Evolutionary conservation across 1,140 invertebrate genomes (phyloP), one percentile per base, ranked within the genome.

Genomic region (Zaprionus vittiger): DNA sequence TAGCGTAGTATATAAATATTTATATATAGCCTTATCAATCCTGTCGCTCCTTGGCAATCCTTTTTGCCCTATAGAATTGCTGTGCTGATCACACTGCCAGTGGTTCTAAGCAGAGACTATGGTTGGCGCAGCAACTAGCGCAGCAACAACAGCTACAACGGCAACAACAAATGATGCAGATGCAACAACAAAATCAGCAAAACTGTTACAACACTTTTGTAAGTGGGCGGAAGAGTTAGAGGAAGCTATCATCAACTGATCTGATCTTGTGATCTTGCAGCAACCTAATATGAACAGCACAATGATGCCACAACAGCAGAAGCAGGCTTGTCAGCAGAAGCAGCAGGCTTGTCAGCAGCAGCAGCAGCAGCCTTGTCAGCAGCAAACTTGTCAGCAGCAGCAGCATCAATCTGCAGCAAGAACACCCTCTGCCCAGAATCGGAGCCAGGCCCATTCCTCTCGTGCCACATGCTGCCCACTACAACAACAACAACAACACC

Each of bases 151-250:
- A 22, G 5, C 38, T 14, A 11, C 38, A 54, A 20, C 38, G 22
- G n/a, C 61, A 64, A 15, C 69, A 66, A 4, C 38, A 61, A 12
- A 62, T 28, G 6, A 22, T 41, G 5, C 62, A 68, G 3, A 9
- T 4, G 3, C 62, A 49, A 11, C 24, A n/a, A 22, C 24, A n/a
- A 22, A n/a, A 14, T 1, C 57, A n/a, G n/a, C 17, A 5, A 12
- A 52, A 5, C 22, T 52, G 47, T 14, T 52, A 52, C 11, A 24
- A 12, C 20, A 52, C 7, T 52, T 52, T 52, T 24, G 47, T 52
- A n/a, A 47, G 41, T 47, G 41, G 6, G 41, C 1, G 41, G 2
- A 1, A 15, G 38, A 41, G 5, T 15, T 6, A 4, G 5, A 17
- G 15, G 2, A n/a, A 5, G 6, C 14, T n/a, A n/a, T 3, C 15